Evolutionary conservation across 2,113 vertebrate genomes (phyloP).

Genomic region (Dipodomys ordii): DNA sequence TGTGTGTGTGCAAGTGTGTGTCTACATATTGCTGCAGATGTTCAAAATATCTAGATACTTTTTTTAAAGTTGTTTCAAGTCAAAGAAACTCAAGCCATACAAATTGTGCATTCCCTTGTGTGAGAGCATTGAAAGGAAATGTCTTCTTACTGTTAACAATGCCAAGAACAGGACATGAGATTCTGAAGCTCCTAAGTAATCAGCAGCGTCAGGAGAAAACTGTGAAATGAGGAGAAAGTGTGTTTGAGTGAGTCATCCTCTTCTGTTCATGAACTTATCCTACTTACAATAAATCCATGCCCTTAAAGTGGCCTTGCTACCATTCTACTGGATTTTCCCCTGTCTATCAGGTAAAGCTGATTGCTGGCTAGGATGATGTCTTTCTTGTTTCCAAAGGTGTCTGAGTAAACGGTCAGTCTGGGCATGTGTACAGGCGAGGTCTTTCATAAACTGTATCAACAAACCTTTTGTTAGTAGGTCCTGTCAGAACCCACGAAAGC

Average conservation of each 20-base stretch:
- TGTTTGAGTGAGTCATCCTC: background rate
- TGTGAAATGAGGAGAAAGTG: conserved; percentile 21
- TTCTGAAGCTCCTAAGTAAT: conserved; percentile 60
- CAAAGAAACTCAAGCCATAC: background rate
- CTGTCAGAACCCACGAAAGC: background rate
- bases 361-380: background rate
- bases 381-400: background rate
- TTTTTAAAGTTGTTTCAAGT: background rate
- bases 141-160: conserved; percentile 70
- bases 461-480: background rate
- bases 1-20: background rate
- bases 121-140: background rate
- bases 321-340: background rate
- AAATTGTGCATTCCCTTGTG: background rate
- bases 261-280: background rate
- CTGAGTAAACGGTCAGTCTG: background rate
- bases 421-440: background rate
- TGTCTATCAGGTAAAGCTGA: background rate
- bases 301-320: background rate
- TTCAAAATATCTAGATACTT: background rate
- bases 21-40: background rate
- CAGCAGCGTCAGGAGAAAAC: conserved; percentile 45
- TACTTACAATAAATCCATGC: background rate
- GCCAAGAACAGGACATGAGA: conserved; percentile 30
- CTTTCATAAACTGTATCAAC: too few species aligned